These are phyloP conservation scores for Ridgeia piscesae DNA, from an alignment of 1,140 invertebrate species.

Conservation along the genomic window DNA sequence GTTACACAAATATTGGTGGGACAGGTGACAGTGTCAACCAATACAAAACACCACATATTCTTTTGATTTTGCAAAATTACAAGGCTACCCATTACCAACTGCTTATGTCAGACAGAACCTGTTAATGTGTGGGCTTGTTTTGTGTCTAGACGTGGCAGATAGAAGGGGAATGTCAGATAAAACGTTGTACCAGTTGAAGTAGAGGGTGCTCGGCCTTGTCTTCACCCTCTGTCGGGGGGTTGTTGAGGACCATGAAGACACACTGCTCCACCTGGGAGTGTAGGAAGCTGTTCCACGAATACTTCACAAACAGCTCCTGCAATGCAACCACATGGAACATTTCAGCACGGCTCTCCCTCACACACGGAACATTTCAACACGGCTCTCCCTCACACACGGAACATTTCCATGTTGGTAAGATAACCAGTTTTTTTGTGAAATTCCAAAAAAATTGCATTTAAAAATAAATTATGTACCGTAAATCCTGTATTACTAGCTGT, in stretches of 20 bases:
- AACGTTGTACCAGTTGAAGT: slow-evolving; percentile 50
- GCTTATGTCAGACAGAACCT: background rate
- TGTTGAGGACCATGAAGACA: slow-evolving; percentile 68
- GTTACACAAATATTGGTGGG: too few relatives aligned
- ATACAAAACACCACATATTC: too few relatives aligned
- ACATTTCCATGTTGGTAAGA: too few relatives aligned
- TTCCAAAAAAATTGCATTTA: too few relatives aligned
- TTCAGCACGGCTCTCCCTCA: too few relatives aligned
- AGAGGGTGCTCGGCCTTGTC: slow-evolving; percentile 54
- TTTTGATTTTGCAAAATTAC: too few relatives aligned
- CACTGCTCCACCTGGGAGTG: slow-evolving; percentile 81
- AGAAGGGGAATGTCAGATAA: background rate
- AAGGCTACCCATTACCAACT: background rate
- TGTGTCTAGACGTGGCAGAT: background rate
- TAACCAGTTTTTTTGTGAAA: too few relatives aligned
- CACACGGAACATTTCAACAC: too few relatives aligned
- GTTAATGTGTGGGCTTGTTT: background rate
- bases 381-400: too few relatives aligned
- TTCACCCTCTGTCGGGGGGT: slow-evolving; percentile 47
- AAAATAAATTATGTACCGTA: too few relatives aligned
- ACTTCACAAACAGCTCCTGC: slow-evolving; percentile 81
- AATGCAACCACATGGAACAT: background rate
- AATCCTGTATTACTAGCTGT: too few relatives aligned
- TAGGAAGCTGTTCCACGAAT: slow-evolving; percentile 85
- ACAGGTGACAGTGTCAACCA: too few relatives aligned